Conservation (phyloP, 2,797 vertebrate species). For the Lacerta agilis region DNA sequence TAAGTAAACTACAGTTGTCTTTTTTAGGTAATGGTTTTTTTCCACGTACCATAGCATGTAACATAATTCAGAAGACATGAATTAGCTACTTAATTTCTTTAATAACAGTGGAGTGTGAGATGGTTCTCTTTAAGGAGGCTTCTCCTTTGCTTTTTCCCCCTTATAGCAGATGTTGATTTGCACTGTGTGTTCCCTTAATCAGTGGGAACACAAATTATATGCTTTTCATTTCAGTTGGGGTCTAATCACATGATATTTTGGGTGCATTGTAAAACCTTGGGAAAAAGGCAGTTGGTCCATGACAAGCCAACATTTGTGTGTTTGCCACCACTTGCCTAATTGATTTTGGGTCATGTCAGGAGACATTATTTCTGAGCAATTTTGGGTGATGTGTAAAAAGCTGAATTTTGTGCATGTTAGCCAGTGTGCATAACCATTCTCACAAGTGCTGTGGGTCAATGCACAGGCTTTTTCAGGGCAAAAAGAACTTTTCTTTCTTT, state of each 20-base stretch:
- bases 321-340: neutral
- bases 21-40: neutral
- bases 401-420: neutral
- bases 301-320: neutral
- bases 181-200: neutral
- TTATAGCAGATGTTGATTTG: neutral
- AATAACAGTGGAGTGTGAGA: neutral
- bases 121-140: neutral
- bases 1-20: conserved; percentile 73
- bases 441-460: neutral
- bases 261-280: neutral
- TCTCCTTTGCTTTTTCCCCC: neutral
- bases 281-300: neutral
- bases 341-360: neutral
- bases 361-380: neutral
- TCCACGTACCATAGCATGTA: neutral
- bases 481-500: too few relatives aligned
- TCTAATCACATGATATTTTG: neutral
- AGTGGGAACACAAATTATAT: neutral
- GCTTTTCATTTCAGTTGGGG: neutral
- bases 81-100: neutral
- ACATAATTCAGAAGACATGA: neutral
- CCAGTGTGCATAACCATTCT: neutral
- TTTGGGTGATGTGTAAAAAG: neutral
- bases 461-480: neutral